Percentiles rank a stretch among this genome's conserved stretches.
phyloP scores from a whole-genome alignment of 1,140 invertebrate genomes.

The Pseudoatta argentina region DNA sequence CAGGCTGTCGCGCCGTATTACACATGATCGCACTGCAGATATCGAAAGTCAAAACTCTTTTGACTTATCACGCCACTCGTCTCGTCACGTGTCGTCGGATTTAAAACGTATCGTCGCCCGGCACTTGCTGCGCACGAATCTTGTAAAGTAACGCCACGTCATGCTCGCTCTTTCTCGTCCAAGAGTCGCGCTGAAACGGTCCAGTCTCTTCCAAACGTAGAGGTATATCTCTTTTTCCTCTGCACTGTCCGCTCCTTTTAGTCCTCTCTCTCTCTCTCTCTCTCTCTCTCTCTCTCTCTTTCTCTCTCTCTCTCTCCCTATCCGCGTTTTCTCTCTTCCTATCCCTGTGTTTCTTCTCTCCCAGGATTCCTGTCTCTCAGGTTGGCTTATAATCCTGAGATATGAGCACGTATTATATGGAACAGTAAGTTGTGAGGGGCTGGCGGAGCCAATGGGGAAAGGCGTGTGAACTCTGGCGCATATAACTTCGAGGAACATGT shows the following conservation, averaged over 20 bases:
- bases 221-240: conserved; percentile 54
- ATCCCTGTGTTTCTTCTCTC: conserved; percentile 40
- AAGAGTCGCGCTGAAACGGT: conserved; percentile 62
- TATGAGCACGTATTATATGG: conserved; percentile 84
- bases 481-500: conserved; percentile 76
- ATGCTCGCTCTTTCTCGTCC: conserved; percentile 65
- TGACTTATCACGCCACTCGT: conserved; percentile 27
- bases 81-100: conserved; percentile 66
- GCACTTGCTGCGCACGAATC: conserved; percentile 64
- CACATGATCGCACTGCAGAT: conserved; percentile 71
- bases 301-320: neutral
- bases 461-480: conserved; percentile 64
- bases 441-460: conserved; percentile 71
- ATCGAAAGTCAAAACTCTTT: conserved; percentile 62
- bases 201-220: conserved; percentile 64
- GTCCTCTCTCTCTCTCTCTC: conserved; percentile 14
- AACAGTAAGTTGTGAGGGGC: conserved; percentile 78
- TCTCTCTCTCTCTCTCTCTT: neutral
- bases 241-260: conserved; percentile 45
- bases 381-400: conserved; percentile 85
- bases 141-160: conserved; percentile 64
- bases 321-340: neutral
- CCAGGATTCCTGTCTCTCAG: conserved; percentile 60
- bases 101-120: conserved; percentile 73
- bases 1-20: conserved; percentile 68